Conservation (phyloP, 2,797 vertebrate species). For the Numenius phaeopus region DNA sequence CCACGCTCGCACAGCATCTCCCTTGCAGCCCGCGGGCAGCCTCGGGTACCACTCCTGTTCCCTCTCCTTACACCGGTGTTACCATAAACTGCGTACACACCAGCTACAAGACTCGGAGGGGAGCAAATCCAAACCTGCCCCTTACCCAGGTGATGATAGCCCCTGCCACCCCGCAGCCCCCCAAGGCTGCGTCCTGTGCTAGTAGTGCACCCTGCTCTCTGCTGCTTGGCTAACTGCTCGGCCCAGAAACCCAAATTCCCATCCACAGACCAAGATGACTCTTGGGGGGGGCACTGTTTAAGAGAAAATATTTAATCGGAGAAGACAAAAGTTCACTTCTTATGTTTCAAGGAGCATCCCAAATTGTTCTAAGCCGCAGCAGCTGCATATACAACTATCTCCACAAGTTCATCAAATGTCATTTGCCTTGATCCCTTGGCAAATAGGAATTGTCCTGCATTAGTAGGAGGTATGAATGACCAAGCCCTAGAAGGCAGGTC, state of each 20-base stretch:
- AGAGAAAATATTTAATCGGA: neutral
- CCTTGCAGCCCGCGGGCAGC: fast-evolving
- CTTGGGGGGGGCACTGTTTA: fast-evolving
- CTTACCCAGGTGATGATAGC: neutral
- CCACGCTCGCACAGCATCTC: neutral
- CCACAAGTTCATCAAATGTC: neutral
- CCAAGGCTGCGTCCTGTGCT: neutral
- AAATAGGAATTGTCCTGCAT: neutral
- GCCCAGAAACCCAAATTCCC: neutral
- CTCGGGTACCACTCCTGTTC: neutral
- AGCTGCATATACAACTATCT: neutral
- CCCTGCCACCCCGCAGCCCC: neutral
- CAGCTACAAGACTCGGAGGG: neutral
- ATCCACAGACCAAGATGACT: neutral
- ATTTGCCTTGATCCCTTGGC: neutral
- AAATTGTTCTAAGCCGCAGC: neutral
- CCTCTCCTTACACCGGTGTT: fast-evolving
- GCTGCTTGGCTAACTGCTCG: neutral
- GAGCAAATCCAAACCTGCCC: neutral
- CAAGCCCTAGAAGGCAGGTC: neutral
- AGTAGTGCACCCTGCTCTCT: neutral
- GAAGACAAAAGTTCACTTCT: neutral
- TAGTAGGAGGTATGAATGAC: neutral
- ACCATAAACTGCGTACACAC: fast-evolving
- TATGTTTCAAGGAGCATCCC: neutral